A percentile compares a stretch with the other conserved stretches of the same genome.
phyloP scores from a whole-genome alignment of 2,113 vertebrate genomes.

The Anas platyrhynchos region DNA sequence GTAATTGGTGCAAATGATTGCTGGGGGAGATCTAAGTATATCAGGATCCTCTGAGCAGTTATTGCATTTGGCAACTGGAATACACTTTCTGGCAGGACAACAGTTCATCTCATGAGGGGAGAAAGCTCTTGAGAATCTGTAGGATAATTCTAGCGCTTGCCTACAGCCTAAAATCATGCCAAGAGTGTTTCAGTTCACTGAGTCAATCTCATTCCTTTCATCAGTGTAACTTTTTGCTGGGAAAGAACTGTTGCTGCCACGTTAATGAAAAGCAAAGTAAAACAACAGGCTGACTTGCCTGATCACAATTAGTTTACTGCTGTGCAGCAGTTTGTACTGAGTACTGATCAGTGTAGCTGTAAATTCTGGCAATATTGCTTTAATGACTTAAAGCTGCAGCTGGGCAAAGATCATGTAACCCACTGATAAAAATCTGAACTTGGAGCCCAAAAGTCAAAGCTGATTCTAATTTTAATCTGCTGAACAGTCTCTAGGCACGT shows the following conservation, averaged over 20 bases:
- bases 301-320: background rate
- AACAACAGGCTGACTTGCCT: background rate
- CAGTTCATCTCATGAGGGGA: background rate
- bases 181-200: fast-evolving
- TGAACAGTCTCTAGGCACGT: background rate
- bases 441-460: background rate
- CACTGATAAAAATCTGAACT: background rate
- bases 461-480: background rate
- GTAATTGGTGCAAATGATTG: background rate
- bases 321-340: background rate
- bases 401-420: background rate
- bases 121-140: background rate
- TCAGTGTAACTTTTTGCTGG: background rate
- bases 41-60: background rate
- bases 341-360: background rate
- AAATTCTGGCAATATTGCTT: background rate
- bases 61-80: background rate
- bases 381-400: background rate
- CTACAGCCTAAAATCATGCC: background rate
- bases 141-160: background rate
- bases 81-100: background rate
- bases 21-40: background rate
- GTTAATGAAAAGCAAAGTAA: background rate
- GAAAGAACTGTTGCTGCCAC: background rate
- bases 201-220: background rate